Conservation (phyloP, 2,888 invertebrate genomes). For the Bombylius major region DNA sequence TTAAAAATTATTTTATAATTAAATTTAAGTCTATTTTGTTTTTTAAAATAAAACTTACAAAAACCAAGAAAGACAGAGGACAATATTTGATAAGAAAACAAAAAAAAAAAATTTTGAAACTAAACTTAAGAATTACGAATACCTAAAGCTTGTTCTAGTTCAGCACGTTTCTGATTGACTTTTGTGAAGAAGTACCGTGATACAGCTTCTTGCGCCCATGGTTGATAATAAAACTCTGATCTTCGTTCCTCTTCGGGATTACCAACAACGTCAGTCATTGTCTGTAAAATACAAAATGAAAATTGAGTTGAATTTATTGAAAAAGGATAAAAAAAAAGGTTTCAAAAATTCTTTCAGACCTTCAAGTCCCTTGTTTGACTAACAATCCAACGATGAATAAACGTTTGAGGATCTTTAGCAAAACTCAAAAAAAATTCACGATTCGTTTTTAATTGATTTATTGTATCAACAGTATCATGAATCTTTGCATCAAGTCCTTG, state of each 20-base stretch:
- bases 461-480: constrained; percentile 97
- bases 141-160: constrained; percentile 82
- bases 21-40: too few relatives aligned
- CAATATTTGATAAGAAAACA: too few relatives aligned
- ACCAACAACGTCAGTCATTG: constrained; percentile 85
- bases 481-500: constrained; percentile 90
- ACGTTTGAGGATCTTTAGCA: constrained; percentile 95
- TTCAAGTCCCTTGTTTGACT: constrained; percentile 93
- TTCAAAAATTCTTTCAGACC: constrained; percentile 38
- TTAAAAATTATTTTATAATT: too few relatives aligned
- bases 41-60: too few relatives aligned
- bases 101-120: too few relatives aligned
- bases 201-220: constrained; percentile 92
- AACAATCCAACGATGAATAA: constrained; percentile 97
- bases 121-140: constrained; percentile 43
- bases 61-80: too few relatives aligned
- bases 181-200: constrained; percentile 95
- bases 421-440: constrained; percentile 97
- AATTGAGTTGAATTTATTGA: too few relatives aligned
- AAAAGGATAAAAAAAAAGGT: too few relatives aligned
- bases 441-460: constrained; percentile 94
- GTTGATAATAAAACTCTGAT: constrained; percentile 86
- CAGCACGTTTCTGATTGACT: constrained; percentile 87
- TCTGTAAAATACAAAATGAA: constrained; percentile 34
- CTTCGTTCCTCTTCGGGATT: constrained; percentile 94